Base-by-base conservation (phyloP, 2,888 invertebrate species). In the Phymatocera aterrima region DNA sequence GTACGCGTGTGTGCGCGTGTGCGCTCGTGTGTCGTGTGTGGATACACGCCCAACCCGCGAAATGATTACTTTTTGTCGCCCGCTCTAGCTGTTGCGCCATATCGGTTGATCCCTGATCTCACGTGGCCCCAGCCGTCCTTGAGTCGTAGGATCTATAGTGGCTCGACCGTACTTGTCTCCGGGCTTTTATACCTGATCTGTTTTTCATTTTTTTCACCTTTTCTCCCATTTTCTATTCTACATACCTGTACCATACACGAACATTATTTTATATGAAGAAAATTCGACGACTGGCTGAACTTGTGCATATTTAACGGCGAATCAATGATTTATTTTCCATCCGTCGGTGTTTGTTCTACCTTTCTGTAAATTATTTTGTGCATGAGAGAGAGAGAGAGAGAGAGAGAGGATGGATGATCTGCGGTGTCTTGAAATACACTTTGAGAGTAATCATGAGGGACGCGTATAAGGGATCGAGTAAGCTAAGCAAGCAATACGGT, bases 401-500 rank as follows among this genome's bases (percentile, higher is more conserved):
- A 48, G 12, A 18, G n/a, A 24, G 24, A 43, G 21, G 1, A n/a
- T 37, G 5, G 37, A 3, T 34, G 12, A 34, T 68, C 24, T n/a
- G n/a, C n/a, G n/a, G 5, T 24, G 0, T 40, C 15, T n/a, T 12
- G 5, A 40, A n/a, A 40, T 40, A 70, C n/a, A 4, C 18, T 28
- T 31, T 31, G 51, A 70, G 51, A 70, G 28, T 5, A 70, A 70
- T 51, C 70, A 28, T 10, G 70, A 34, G 51, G 34, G 64, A 64
- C 64, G 64, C 37, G 64, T n/a, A 24, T 31, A 10, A 28, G n/a
- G 70, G 48, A 70, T 70, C 70, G 48, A 48, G 48, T 48, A 10
- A 46, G 31, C 70, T 70, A 70, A 70, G 70, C 51, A 70, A 70
- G 70, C 70, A 70, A 70, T 70, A 70, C 70, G 34, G 51, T 51